Conservation (phyloP, 2,113 vertebrate genomes). For the Paramormyrops kingsleyae region DNA sequence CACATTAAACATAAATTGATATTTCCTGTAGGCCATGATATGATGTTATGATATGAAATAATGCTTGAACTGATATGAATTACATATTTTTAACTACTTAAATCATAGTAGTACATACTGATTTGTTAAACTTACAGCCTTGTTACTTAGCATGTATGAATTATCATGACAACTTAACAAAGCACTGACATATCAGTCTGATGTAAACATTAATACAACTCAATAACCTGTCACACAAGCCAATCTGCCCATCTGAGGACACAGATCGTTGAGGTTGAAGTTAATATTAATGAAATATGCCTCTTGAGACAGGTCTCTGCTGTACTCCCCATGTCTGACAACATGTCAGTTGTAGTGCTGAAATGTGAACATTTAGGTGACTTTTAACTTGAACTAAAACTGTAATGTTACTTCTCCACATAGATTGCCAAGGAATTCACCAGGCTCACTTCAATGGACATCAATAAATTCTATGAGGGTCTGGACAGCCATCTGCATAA, state of each 20-base stretch:
- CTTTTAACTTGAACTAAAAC: background rate
- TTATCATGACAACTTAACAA: background rate
- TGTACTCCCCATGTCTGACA: no score
- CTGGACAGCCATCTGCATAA: no score
- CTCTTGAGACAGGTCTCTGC: background rate
- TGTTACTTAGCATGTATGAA: no score
- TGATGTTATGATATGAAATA: no score
- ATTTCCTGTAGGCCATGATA: no score
- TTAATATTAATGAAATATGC: background rate
- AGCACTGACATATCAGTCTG: background rate
- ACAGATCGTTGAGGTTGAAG: background rate
- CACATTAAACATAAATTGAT: no score
- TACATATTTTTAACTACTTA: no score
- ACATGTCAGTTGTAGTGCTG: no score
- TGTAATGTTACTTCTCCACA: constrained; percentile 17
- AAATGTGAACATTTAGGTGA: background rate
- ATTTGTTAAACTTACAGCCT: no score
- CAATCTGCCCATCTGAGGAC: background rate
- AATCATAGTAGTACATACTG: no score
- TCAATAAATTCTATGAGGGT: background rate
- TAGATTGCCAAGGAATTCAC: constrained; percentile 24
- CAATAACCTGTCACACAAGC: background rate
- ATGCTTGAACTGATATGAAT: no score
- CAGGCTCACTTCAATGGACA: constrained; percentile 21
- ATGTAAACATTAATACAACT: background rate